Percentiles rank a stretch among this genome's conserved stretches.
phyloP scores from a whole-genome alignment of 2,888 invertebrate genomes.

The Disparrhopalites patrizii region DNA sequence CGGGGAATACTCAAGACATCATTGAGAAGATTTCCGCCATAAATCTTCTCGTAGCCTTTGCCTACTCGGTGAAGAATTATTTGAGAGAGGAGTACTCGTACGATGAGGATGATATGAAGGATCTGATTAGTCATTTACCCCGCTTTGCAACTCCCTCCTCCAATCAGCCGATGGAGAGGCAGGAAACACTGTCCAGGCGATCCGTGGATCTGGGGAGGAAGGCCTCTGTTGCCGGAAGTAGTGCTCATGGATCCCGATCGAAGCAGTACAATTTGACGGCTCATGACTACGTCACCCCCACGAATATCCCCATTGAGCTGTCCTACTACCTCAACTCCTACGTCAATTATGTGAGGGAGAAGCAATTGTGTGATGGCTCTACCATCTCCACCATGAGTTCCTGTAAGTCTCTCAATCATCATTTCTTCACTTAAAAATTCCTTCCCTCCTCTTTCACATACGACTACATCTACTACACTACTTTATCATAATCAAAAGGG shows the following conservation, averaged over 20 bases:
- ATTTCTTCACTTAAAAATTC: neutral
- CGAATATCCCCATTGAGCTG: constrained; percentile 43
- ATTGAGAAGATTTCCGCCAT: constrained; percentile 40
- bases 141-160: constrained; percentile 42
- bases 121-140: constrained; percentile 40
- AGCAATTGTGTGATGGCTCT: constrained; percentile 20
- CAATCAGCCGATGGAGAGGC: constrained; percentile 26
- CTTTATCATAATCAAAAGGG: neutral
- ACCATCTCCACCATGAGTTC: constrained; percentile 34
- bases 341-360: constrained; percentile 28
- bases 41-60: constrained; percentile 39
- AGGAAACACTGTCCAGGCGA: constrained; percentile 6
- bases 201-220: constrained; percentile 14
- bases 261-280: constrained; percentile 33
- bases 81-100: constrained; percentile 42
- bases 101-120: constrained; percentile 39
- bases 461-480: neutral
- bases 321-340: constrained; percentile 36
- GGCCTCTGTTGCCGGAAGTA: constrained; percentile 10
- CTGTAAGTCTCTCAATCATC: constrained; percentile 7
- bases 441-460: neutral
- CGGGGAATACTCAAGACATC: constrained; percentile 27
- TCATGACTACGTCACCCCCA: constrained; percentile 38
- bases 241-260: constrained; percentile 5
- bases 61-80: constrained; percentile 38